These are phyloP conservation scores for Phrixothrix hirtus DNA, from an alignment of 2,888 invertebrate species.

Conservation along the genomic window DNA sequence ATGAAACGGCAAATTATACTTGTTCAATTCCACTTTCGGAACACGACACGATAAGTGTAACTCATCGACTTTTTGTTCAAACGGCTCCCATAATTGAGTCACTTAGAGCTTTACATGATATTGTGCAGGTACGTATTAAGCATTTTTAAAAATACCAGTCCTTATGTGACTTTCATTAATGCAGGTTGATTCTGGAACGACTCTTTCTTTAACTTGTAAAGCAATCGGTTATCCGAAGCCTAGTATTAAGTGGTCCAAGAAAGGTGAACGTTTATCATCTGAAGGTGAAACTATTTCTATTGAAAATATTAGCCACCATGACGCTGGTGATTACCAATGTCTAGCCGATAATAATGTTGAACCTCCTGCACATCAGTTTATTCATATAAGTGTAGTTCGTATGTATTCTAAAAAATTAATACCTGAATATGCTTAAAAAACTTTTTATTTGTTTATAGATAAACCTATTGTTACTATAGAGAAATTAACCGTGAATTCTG, in stretches of 20 bases:
- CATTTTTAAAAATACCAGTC: too few relatives aligned
- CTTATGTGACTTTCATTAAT: slow-evolving; percentile 9
- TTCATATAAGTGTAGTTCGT: slow-evolving; percentile 51
- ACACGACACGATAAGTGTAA: slow-evolving; percentile 7
- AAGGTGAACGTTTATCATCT: slow-evolving; percentile 38
- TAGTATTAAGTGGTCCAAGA: slow-evolving; percentile 53
- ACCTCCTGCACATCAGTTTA: slow-evolving; percentile 46
- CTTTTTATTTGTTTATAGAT: too few relatives aligned
- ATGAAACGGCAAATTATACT: slow-evolving; percentile 26
- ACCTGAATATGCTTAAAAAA: too few relatives aligned
- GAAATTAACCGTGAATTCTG: slow-evolving; percentile 53
- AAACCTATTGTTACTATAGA: slow-evolving; percentile 55
- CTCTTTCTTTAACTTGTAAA: slow-evolving; percentile 52
- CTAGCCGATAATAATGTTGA: slow-evolving; percentile 55
- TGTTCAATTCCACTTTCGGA: slow-evolving; percentile 12
- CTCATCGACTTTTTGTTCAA: slow-evolving; percentile 20
- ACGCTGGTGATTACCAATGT: slow-evolving; percentile 57
- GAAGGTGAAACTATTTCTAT: slow-evolving; percentile 50
- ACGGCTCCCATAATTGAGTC: slow-evolving; percentile 30
- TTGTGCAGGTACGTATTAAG: slow-evolving; percentile 16
- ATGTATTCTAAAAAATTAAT: too few relatives aligned
- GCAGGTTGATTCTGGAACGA: slow-evolving; percentile 50
- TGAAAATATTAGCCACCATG: slow-evolving; percentile 44
- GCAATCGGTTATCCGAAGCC: slow-evolving; percentile 56
- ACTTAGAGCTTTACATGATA: slow-evolving; percentile 19